phyloP scores from a whole-genome alignment of 2,888 invertebrate species.

The Laothoe populi region DNA sequence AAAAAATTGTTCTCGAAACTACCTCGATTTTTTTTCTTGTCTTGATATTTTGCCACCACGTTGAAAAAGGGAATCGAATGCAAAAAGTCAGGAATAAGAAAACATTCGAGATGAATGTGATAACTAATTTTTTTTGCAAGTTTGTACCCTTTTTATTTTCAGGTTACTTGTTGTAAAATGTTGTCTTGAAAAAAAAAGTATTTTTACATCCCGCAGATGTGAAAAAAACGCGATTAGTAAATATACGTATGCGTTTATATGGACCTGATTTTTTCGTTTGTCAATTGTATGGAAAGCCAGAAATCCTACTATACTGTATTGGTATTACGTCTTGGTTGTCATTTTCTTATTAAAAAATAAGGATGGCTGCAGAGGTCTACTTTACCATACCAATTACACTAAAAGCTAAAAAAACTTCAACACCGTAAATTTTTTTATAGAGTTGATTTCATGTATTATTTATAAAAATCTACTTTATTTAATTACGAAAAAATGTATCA shows the following conservation, averaged over 20 bases:
- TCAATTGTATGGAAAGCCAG: background rate
- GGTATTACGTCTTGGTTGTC: background rate
- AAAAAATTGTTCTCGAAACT: background rate
- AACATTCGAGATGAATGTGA: background rate
- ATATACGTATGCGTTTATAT: conserved; percentile 17
- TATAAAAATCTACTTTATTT: too few species aligned
- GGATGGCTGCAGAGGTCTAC: too few species aligned
- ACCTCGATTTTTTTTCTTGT: background rate
- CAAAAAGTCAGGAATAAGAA: background rate
- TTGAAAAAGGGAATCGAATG: background rate
- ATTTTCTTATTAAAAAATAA: too few species aligned
- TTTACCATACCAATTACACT: too few species aligned
- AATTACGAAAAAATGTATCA: too few species aligned
- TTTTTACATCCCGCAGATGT: background rate
- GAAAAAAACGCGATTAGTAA: background rate
- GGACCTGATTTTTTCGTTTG: conserved; percentile 8
- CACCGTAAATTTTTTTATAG: too few species aligned
- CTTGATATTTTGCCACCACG: background rate
- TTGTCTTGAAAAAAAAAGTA: too few species aligned
- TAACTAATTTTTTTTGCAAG: background rate
- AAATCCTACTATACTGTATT: background rate
- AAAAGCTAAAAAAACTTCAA: too few species aligned
- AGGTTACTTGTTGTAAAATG: conserved; percentile 2
- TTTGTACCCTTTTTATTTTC: background rate
- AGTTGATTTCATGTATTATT: too few species aligned